Evolutionary conservation across 64 coral and sea anemone genomes (phyloP), one percentile per base, ranked within the genome.

Genomic region (Exaiptasia diaphana): DNA sequence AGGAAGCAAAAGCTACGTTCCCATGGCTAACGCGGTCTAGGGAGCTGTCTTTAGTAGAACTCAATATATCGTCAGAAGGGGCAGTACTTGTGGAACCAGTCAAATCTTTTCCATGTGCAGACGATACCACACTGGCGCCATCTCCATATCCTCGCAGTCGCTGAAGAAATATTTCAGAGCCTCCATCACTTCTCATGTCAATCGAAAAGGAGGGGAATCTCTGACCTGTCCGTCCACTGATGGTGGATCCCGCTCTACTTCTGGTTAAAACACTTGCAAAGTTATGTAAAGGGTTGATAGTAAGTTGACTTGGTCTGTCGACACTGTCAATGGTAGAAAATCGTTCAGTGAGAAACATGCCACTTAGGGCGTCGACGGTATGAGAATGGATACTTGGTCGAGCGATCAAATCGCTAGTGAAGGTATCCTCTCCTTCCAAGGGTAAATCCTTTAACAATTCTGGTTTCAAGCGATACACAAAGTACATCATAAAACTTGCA

Each of bases 361-460:
- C 84, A 40, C 84, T 87, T 5, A 87, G 12, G 12, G 84, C 75
- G 21, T 87, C 84, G 0, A 78, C 84, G 7, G 60, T 87, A 55
- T 46, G 31, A 4, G 84, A 87, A 68, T 87, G 84, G n/a, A 87
- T 87, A 26, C 84, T 87, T 3, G 62, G 73, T 17, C 17, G 54
- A 15, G 41, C 20, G 53, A 75, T 64, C 14, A 64, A 50, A 43
- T 81, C 57, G 25, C 69, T 45, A 17, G 69, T 28, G 69, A 54
- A 52, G 30, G 78, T 64, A 20, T 87, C 84, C 26, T 78, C 59
- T 67, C 13, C 27, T 2, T 17, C 32, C 32, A 45, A 12, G 18
- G 27, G 36, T 7, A 25, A 1, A 41, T 46, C 53, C 14, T 40
- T 62, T 53, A 69, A 18, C 46, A 87, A 17, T 12, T 87, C 84